Percentiles rank a stretch among this genome's conserved stretches.
These are phyloP conservation scores for Lithophane leautieri DNA, from an alignment of 2,888 invertebrate species.

Conservation along the genomic window DNA sequence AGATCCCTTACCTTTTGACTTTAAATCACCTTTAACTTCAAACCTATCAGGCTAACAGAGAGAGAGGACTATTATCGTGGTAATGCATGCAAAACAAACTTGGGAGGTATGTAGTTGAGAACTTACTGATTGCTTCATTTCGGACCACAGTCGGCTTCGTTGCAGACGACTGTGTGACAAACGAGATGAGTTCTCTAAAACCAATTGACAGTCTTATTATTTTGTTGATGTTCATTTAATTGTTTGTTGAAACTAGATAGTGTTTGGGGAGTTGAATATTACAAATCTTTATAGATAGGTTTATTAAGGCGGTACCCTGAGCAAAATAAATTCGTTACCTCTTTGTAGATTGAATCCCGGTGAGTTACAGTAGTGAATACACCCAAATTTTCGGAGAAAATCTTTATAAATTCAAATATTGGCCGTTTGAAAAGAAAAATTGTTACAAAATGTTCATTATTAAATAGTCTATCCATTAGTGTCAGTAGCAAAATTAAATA, in stretches of 20 bases:
- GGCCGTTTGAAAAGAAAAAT: no score
- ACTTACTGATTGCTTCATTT: slow-evolving; percentile 46
- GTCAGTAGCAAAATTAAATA: no score
- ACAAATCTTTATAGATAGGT: background rate
- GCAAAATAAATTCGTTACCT: no score
- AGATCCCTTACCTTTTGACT: slow-evolving; percentile 6
- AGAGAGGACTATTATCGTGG: background rate
- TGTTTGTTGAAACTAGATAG: background rate
- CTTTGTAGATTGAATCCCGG: no score
- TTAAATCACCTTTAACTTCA: background rate
- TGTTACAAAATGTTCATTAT: no score
- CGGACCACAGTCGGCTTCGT: slow-evolving; percentile 7
- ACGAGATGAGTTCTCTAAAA: slow-evolving; percentile 25
- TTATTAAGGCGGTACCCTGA: no score
- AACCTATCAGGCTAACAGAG: slow-evolving; percentile 2
- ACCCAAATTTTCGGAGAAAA: no score
- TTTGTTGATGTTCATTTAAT: slow-evolving; percentile 16
- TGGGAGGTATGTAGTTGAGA: slow-evolving; percentile 41
- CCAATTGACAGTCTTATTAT: slow-evolving; percentile 22
- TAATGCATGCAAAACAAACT: slow-evolving; percentile 43
- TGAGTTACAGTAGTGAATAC: no score
- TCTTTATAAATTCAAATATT: no score
- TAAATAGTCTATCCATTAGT: no score
- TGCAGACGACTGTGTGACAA: slow-evolving; percentile 39
- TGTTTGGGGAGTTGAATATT: background rate